phyloP scores from a whole-genome alignment of 2,888 invertebrate genomes.

The Eutolmus rufibarbis region DNA sequence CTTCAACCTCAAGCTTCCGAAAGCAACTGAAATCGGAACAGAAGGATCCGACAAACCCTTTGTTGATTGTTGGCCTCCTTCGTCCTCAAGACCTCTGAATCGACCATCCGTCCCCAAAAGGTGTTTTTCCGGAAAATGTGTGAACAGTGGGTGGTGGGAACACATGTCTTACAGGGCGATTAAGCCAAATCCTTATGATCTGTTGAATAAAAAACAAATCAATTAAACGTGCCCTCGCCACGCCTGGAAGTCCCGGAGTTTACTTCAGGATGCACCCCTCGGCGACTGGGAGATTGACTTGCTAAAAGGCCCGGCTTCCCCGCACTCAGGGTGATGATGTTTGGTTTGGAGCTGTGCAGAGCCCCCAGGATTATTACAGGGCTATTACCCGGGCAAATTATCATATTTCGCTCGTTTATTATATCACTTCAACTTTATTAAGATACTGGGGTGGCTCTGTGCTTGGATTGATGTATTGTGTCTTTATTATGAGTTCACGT shows the following conservation, averaged over 20 bases:
- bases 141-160: slow-evolving; percentile 35
- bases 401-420: slow-evolving; percentile 64
- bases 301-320: background rate
- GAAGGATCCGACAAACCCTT: slow-evolving; percentile 3
- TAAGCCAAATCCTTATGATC: slow-evolving; percentile 54
- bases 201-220: slow-evolving; percentile 62
- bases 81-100: background rate
- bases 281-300: slow-evolving; percentile 13
- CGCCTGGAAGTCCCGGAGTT: slow-evolving; percentile 5
- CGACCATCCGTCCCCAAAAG: slow-evolving; percentile 47
- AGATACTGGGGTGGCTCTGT: slow-evolving; percentile 43
- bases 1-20: slow-evolving; percentile 23
- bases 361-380: slow-evolving; percentile 60
- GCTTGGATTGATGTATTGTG: slow-evolving; percentile 28
- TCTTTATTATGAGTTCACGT: slow-evolving; percentile 17
- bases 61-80: background rate
- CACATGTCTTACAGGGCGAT: slow-evolving; percentile 51
- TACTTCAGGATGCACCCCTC: slow-evolving; percentile 33
- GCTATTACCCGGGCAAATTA: slow-evolving; percentile 63
- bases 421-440: slow-evolving; percentile 59
- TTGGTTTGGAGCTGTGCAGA: background rate
- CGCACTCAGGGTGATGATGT: background rate
- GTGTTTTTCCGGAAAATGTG: slow-evolving; percentile 41
- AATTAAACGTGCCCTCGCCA: slow-evolving; percentile 54
- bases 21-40: slow-evolving; percentile 29